A percentile compares a stretch with the other conserved stretches of the same genome.
These are phyloP conservation scores for Lordiphosa stackelbergi DNA, from an alignment of 1,140 invertebrate genomes.

Conservation along the genomic window DNA sequence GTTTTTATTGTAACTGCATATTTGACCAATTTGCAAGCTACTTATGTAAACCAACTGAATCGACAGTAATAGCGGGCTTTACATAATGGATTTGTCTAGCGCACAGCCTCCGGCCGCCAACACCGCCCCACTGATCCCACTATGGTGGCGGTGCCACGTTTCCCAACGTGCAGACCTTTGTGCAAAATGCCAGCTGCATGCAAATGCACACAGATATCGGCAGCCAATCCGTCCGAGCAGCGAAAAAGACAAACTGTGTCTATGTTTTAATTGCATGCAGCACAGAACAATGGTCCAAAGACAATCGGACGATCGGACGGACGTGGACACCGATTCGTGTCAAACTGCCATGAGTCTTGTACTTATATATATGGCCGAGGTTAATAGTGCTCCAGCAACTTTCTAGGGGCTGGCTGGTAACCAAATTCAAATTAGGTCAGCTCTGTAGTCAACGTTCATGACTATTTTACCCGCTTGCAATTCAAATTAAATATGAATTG, in stretches of 20 bases:
- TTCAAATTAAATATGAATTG: slow-evolving; percentile 25
- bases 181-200: slow-evolving; percentile 66
- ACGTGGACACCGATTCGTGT: slow-evolving; percentile 37
- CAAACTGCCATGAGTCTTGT: slow-evolving; percentile 31
- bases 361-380: slow-evolving; percentile 26
- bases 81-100: slow-evolving; percentile 57
- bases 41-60: slow-evolving; percentile 60
- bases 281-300: slow-evolving; percentile 60
- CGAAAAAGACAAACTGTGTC: slow-evolving; percentile 41
- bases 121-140: slow-evolving; percentile 21
- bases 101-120: slow-evolving; percentile 25
- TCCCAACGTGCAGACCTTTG: slow-evolving; percentile 51
- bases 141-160: slow-evolving; percentile 18
- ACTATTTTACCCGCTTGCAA: slow-evolving; percentile 22
- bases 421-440: slow-evolving; percentile 30
- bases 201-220: slow-evolving; percentile 47
- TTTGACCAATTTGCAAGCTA: slow-evolving; percentile 60
- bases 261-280: slow-evolving; percentile 61
- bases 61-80: slow-evolving; percentile 48
- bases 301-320: slow-evolving; percentile 7
- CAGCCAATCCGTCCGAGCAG: slow-evolving; percentile 25
- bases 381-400: slow-evolving; percentile 18
- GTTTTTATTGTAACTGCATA: slow-evolving; percentile 36
- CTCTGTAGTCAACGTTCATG: slow-evolving; percentile 23
- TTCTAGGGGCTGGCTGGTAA: slow-evolving; percentile 11